Conservation (phyloP, 2,113 vertebrate genomes). For the Gadus chalcogrammus region DNA sequence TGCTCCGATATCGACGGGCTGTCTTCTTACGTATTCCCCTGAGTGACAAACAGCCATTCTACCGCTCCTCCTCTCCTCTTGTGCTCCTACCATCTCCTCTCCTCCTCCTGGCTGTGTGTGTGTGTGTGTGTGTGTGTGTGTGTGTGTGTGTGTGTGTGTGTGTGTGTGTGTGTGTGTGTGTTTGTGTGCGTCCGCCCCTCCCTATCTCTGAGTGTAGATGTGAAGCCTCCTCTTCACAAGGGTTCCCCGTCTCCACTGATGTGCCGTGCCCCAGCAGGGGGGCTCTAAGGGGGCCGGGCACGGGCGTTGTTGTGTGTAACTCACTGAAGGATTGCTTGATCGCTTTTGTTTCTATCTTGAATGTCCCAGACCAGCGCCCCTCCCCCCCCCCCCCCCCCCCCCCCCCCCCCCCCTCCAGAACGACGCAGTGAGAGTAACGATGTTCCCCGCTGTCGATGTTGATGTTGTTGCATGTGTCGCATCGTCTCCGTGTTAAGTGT, state of each 20-base stretch:
- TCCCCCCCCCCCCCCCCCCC: neutral
- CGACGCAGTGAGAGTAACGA: constrained; percentile 68
- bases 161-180: no score
- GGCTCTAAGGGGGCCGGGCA: neutral
- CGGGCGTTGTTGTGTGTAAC: neutral
- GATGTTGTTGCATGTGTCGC: constrained; percentile 74
- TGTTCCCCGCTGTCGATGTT: constrained; percentile 50
- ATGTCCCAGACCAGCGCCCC: constrained; percentile 52
- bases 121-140: no score
- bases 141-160: no score
- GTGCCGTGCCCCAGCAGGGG: no score
- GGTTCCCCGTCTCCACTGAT: no score
- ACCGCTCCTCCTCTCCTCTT: no score
- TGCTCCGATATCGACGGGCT: no score
- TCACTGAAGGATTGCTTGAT: constrained; percentile 59
- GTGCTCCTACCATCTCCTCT: no score
- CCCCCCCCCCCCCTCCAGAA: constrained; percentile 27
- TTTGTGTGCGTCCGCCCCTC: no score
- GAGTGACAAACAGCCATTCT: constrained; percentile 16
- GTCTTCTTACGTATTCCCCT: neutral
- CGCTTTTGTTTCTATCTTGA: constrained; percentile 60
- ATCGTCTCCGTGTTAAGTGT: constrained; percentile 60
- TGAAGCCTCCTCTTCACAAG: no score
- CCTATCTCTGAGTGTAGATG: no score
- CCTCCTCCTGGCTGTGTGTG: no score